phyloP scores from a whole-genome alignment of 2,113 vertebrate genomes.

The Ia io region DNA sequence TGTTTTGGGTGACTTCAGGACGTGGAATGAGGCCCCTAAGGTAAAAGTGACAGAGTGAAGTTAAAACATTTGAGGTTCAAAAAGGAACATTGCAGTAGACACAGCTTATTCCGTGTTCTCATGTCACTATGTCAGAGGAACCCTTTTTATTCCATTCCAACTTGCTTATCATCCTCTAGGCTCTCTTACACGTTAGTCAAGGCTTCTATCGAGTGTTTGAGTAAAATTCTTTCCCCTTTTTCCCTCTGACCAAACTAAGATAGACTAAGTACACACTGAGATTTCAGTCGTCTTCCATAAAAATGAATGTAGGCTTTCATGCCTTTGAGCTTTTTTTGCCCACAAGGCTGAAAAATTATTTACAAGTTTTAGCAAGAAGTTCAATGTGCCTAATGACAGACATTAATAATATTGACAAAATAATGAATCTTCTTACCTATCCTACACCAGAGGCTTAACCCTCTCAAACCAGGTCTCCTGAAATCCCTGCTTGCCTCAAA shows the following conservation, averaged over 20 bases:
- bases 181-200: background rate
- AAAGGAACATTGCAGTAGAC: background rate
- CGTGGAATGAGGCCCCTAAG: background rate
- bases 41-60: background rate
- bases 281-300: background rate
- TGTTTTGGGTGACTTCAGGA: background rate
- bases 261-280: background rate
- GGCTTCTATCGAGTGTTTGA: background rate
- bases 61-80: background rate
- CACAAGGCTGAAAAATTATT: background rate
- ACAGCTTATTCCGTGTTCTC: too few species aligned
- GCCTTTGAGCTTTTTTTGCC: background rate
- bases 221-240: background rate
- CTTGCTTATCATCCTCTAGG: background rate
- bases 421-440: background rate
- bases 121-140: background rate
- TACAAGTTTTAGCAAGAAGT: constrained; percentile 5
- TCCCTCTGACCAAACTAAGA: background rate
- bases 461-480: background rate
- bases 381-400: background rate
- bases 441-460: background rate
- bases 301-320: background rate
- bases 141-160: background rate
- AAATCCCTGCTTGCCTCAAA: background rate
- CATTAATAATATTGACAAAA: background rate